Evolutionary conservation across 2,113 vertebrate genomes (phyloP).

Genomic region (Ctenomys sociabilis): DNA sequence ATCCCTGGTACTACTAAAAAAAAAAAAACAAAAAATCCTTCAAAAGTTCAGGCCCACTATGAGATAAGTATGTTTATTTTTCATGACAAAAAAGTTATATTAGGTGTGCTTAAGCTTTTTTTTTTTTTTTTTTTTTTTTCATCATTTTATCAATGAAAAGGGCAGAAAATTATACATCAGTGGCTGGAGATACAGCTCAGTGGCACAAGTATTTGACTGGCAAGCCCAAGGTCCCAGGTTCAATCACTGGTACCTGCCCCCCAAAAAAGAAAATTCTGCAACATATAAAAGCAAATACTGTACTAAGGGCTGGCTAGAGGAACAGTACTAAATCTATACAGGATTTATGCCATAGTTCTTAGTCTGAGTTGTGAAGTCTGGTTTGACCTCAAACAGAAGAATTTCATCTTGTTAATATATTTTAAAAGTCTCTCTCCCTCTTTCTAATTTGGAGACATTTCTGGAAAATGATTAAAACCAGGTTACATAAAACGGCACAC

Average conservation of each 20-base stretch:
- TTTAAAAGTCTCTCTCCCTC: not conserved
- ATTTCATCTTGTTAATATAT: not conserved
- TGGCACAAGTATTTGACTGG: no score
- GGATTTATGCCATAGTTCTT: not conserved
- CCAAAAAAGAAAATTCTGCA: not conserved
- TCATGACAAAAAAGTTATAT: not conserved
- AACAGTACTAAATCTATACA: fast-evolving
- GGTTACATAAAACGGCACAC: constrained; percentile 51
- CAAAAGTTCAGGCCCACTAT: not conserved
- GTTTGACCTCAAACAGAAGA: not conserved
- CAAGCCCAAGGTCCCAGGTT: no score
- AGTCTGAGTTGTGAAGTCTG: not conserved
- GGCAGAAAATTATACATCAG: not conserved
- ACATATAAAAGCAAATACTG: not conserved
- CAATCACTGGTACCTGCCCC: no score
- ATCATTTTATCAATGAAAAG: not conserved
- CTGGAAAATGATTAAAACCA: constrained; percentile 74
- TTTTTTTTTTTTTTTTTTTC: constrained; percentile 15
- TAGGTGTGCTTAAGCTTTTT: not conserved
- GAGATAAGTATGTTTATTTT: not conserved
- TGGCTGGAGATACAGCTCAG: no score
- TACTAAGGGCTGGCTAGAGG: not conserved
- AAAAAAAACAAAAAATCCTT: not conserved
- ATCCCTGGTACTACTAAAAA: no score
- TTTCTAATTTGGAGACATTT: constrained; percentile 59